Evolutionary conservation across 2,888 invertebrate species (phyloP), one percentile per base, ranked within the genome.

Genomic region (Zaprionus obscuricornis): DNA sequence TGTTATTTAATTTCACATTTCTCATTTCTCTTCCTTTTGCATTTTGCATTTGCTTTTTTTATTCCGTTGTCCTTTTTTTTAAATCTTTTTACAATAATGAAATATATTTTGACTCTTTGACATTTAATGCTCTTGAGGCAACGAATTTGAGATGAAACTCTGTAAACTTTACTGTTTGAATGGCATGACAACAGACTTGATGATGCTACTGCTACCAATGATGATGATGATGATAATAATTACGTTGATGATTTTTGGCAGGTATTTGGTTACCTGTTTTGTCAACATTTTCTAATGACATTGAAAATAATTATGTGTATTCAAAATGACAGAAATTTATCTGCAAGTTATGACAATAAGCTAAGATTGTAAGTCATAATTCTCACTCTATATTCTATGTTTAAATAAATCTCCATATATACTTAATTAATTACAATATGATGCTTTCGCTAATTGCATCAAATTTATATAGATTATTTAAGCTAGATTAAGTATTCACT

Each of bases 51-150:
- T n/a, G n/a, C n/a, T n/a, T n/a, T n/a, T n/a, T n/a, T n/a, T n/a
- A n/a, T n/a, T n/a, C n/a, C n/a, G n/a, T n/a, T n/a, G n/a, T n/a
- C n/a, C n/a, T n/a, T n/a, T n/a, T n/a, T n/a, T n/a, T n/a, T n/a
- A n/a, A n/a, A n/a, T n/a, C n/a, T n/a, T n/a, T n/a, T 5, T 3
- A 14, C 4, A 42, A 45, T 33, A 71, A 58, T 60, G 27, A 60
- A 67, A 56, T 54, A n/a, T n/a, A 14, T 22, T 45, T 42, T 34
- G 45, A 52, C 58, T 63, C 39, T 60, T 60, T 73, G 81, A 65
- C 69, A 81, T 73, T 75, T 65, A 66, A 68, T 65, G 50, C 56
- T 47, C 16, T 16, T 39, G 24, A 39, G 54, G 36, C 45, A 26
- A 58, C 51, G n/a, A 50, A 55, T 45, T 52, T 45, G 36, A 68